Percentiles rank a stretch among this genome's conserved stretches.
phyloP scores from a whole-genome alignment of 2,797 vertebrate species.

The Crocidura indochinensis region DNA sequence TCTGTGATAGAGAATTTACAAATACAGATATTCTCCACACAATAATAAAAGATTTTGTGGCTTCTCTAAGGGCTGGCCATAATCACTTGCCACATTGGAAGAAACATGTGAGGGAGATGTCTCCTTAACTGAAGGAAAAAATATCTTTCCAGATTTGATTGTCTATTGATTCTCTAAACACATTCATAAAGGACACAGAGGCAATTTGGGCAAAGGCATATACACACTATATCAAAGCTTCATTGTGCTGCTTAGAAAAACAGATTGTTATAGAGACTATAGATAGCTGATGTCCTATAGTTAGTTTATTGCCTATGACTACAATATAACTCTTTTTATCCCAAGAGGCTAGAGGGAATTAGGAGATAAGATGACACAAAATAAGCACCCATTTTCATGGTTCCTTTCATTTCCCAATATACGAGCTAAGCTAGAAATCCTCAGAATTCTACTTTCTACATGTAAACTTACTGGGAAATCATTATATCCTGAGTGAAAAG shows the following conservation, averaged over 20 bases:
- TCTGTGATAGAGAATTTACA: neutral
- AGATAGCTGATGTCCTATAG: neutral
- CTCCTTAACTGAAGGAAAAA: slow-evolving; percentile 11
- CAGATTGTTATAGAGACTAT: neutral
- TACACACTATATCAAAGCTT: neutral
- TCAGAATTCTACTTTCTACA: neutral
- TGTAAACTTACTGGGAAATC: neutral
- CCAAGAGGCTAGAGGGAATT: neutral
- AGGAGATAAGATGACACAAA: neutral
- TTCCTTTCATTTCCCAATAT: neutral
- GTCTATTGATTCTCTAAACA: slow-evolving; percentile 23
- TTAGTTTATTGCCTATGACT: neutral
- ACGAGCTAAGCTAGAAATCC: neutral
- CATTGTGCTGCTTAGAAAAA: neutral
- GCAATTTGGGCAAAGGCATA: neutral
- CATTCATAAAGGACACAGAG: neutral
- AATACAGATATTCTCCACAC: neutral
- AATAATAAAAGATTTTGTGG: neutral
- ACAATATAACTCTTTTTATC: neutral
- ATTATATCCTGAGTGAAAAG: neutral
- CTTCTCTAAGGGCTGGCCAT: neutral
- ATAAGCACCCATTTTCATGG: neutral
- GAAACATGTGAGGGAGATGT: neutral
- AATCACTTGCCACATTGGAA: neutral
- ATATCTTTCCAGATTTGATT: neutral